Conservation (phyloP, 2,113 vertebrate genomes). For the Bubo bubo region DNA sequence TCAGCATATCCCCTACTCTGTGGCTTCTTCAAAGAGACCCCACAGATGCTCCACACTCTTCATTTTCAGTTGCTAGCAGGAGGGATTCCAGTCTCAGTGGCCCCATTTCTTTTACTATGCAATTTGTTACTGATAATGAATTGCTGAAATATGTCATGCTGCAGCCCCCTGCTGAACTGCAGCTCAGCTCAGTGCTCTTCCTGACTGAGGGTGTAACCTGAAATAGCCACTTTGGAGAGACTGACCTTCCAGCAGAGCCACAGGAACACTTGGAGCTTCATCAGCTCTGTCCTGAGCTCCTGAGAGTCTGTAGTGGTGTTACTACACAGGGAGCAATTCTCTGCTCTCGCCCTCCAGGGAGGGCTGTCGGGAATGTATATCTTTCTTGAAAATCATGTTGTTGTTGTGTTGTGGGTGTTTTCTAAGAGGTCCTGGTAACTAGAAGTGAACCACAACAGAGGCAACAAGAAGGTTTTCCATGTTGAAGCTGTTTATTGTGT, state of each 20-base stretch:
- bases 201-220: background rate
- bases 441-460: background rate
- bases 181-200: background rate
- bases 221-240: background rate
- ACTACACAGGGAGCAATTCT: background rate
- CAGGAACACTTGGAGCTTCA: background rate
- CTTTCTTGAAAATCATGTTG: background rate
- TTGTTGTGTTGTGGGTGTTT: background rate
- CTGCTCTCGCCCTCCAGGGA: background rate
- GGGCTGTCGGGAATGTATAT: background rate
- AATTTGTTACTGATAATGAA: background rate
- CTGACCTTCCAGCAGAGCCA: background rate
- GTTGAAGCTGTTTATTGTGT: conserved; percentile 57
- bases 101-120: background rate
- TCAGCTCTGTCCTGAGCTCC: background rate
- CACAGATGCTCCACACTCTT: background rate
- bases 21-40: background rate
- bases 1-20: background rate
- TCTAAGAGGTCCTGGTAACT: background rate
- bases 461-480: background rate
- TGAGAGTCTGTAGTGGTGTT: background rate
- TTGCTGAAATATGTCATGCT: background rate
- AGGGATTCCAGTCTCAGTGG: background rate
- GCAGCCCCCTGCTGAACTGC: background rate
- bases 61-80: background rate